These are phyloP conservation scores for Sapajus apella DNA, from an alignment of 2,113 vertebrate species.

Conservation along the genomic window DNA sequence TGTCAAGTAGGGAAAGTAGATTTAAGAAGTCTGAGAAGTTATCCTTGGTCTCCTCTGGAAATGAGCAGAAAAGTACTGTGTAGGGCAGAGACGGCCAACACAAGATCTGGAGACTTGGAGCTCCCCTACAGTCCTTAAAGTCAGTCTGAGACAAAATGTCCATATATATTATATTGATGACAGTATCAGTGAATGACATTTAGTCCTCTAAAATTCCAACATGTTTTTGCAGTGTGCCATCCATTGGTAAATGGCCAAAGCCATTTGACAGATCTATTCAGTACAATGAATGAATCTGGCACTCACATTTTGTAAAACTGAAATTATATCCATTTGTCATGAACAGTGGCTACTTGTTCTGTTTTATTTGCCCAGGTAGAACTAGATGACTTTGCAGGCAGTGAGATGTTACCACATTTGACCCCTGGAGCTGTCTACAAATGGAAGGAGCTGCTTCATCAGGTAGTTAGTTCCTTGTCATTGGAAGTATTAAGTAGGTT, in stretches of 20 bases:
- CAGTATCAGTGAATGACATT: background rate
- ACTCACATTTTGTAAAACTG: constrained; percentile 55
- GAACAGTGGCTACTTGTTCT: background rate
- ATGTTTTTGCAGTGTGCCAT: background rate
- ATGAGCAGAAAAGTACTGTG: background rate
- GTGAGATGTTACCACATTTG: background rate
- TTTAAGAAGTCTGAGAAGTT: background rate
- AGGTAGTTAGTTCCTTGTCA: background rate
- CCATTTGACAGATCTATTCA: constrained; percentile 25
- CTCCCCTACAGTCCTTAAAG: background rate
- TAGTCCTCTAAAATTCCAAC: background rate
- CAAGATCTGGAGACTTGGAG: background rate
- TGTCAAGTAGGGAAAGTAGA: background rate
- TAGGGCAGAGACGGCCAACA: background rate
- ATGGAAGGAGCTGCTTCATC: background rate
- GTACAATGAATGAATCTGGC: constrained; percentile 21
- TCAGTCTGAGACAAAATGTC: constrained; percentile 5
- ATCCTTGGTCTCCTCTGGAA: background rate
- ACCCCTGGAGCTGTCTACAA: background rate
- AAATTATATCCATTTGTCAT: constrained; percentile 59
- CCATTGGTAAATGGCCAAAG: constrained; percentile 15
- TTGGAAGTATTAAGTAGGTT: background rate
- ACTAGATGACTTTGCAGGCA: background rate
- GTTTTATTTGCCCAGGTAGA: background rate
- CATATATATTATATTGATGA: background rate